Percentiles rank a stretch among this genome's conserved stretches.
Conservation (phyloP, 2,797 vertebrate genomes). For the Gallinago stenura region DNA sequence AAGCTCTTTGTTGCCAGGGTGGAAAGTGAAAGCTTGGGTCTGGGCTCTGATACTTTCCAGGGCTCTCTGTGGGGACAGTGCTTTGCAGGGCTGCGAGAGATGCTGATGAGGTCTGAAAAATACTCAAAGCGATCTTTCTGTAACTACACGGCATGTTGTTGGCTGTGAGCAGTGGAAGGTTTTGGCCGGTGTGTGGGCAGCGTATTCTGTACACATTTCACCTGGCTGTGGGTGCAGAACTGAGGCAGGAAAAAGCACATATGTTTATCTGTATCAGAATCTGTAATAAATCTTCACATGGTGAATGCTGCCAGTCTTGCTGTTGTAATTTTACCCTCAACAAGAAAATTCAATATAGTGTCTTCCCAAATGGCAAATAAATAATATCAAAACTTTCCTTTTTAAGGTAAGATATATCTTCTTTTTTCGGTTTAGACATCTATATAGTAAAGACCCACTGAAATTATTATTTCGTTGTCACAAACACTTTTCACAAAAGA, state of each 20-base stretch:
- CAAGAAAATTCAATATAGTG: conserved; percentile 48
- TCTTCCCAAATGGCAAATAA: conserved; percentile 46
- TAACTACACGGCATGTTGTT: neutral
- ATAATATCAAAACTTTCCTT: conserved; percentile 42
- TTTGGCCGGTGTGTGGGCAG: neutral
- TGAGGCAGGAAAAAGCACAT: neutral
- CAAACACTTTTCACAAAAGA: conserved; percentile 76
- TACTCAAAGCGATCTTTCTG: neutral
- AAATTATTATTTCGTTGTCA: conserved; percentile 75
- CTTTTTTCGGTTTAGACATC: conserved; percentile 21
- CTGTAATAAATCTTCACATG: neutral
- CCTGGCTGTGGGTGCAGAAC: neutral
- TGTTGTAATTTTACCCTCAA: conserved; percentile 34
- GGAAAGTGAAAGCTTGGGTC: neutral
- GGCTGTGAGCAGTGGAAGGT: neutral
- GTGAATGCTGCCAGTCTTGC: conserved; percentile 1
- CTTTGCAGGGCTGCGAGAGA: neutral
- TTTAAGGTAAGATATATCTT: conserved; percentile 28
- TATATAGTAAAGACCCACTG: conserved; percentile 43
- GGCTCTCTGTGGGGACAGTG: neutral
- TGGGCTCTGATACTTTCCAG: neutral
- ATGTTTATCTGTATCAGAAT: neutral
- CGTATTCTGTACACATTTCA: neutral
- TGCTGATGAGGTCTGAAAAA: neutral
- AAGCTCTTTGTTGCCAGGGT: neutral